A percentile compares a stretch with the other conserved stretches of the same genome.
phyloP scores from a whole-genome alignment of 2,888 invertebrate genomes.

The Cotesia congregata region DNA sequence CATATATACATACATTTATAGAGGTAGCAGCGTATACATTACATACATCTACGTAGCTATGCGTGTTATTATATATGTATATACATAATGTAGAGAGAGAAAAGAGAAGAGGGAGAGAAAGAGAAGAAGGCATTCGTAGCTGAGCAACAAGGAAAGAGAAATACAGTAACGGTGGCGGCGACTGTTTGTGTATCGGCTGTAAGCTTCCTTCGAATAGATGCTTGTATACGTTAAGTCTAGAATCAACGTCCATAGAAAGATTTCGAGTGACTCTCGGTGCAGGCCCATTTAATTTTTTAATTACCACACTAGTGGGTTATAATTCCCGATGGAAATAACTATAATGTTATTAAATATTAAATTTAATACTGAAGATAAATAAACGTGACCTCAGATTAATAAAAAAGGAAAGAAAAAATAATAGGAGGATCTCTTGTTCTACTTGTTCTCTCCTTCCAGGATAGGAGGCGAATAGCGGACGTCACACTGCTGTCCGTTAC shows the following conservation, averaged over 20 bases:
- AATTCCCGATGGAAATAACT: background rate
- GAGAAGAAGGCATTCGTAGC: background rate
- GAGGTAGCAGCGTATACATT: background rate
- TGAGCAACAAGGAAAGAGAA: slow-evolving; percentile 23
- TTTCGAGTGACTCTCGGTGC: background rate
- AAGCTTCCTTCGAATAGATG: slow-evolving; percentile 28
- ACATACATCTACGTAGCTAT: slow-evolving; percentile 7
- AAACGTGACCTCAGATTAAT: background rate
- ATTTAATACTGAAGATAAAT: background rate
- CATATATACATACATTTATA: slow-evolving; percentile 20
- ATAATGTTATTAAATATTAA: background rate
- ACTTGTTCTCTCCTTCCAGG: slow-evolving; percentile 7
- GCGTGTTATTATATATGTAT: slow-evolving; percentile 24
- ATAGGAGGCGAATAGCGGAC: slow-evolving; percentile 16
- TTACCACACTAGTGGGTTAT: background rate
- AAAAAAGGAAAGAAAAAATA: slow-evolving; percentile 9
- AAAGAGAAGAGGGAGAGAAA: background rate
- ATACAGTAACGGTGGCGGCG: slow-evolving; percentile 30
- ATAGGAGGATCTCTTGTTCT: slow-evolving; percentile 25
- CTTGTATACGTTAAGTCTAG: slow-evolving; percentile 16
- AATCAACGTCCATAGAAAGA: background rate
- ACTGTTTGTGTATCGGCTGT: slow-evolving; percentile 34
- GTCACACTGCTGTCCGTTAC: slow-evolving; percentile 39
- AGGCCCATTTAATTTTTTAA: background rate
- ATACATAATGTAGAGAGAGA: slow-evolving; percentile 21